Percentiles rank a stretch among this genome's conserved stretches.
phyloP scores from a whole-genome alignment of 2,888 invertebrate species.

The Leucophenga montana region DNA sequence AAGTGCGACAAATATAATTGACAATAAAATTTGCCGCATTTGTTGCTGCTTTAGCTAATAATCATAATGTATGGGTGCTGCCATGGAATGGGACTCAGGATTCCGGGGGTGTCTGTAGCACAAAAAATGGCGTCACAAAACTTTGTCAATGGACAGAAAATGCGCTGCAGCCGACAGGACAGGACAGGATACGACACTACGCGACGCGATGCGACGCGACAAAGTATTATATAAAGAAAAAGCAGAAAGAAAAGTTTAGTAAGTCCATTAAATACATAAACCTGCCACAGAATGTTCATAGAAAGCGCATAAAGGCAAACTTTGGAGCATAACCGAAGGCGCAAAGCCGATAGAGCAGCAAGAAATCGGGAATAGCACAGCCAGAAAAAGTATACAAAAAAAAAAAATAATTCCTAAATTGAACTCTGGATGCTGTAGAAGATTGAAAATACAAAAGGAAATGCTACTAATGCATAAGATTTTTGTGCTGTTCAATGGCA shows the following conservation, averaged over 20 bases:
- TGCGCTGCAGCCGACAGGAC: slow-evolving; percentile 31
- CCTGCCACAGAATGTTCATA: slow-evolving; percentile 67
- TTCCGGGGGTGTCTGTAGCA: slow-evolving; percentile 38
- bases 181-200: slow-evolving; percentile 53
- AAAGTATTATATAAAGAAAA: neutral
- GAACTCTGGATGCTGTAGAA: too few relatives aligned
- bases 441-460: slow-evolving; percentile 36
- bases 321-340: slow-evolving; percentile 47
- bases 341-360: slow-evolving; percentile 2
- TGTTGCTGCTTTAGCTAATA: slow-evolving; percentile 49
- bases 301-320: slow-evolving; percentile 66
- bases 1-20: slow-evolving; percentile 33
- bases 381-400: neutral
- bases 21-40: slow-evolving; percentile 44
- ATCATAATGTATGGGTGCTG: slow-evolving; percentile 56
- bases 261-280: slow-evolving; percentile 71
- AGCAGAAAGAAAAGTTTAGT: slow-evolving; percentile 52
- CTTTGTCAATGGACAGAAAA: slow-evolving; percentile 61
- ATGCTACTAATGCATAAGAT: slow-evolving; percentile 24
- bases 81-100: slow-evolving; percentile 18
- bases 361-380: neutral
- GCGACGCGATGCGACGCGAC: slow-evolving; percentile 23
- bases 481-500: slow-evolving; percentile 47
- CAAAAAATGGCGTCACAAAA: slow-evolving; percentile 61
- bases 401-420: neutral